Evolutionary conservation across 2,113 vertebrate genomes (phyloP), one percentile per base, ranked within the genome.

Genomic region (Ailurus styani): DNA sequence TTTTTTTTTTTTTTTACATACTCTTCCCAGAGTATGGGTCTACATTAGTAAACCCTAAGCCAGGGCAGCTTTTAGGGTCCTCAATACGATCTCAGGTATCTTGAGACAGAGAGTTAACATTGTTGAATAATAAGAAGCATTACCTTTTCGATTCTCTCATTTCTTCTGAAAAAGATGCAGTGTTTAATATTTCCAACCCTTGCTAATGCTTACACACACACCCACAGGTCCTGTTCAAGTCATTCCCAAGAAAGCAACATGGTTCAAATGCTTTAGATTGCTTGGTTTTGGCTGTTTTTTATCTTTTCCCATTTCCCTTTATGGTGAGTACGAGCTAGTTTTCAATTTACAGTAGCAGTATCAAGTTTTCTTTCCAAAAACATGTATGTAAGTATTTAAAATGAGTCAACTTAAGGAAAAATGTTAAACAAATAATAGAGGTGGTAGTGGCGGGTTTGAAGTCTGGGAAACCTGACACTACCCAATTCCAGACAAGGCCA

Each of bases 271-370:
- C 52, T 27, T 40, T 7, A 68, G 62, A 23, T 11, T 27, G 11
- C n/a, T 82, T 64, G 88, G 9, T 47, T 62, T 91, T 18, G 21
- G 40, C 37, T 55, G n/a, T 62, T 55, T 81, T 47, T 95, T 66
- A 83, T 89, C 68, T 90, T 83, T 70, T 29, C 91, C 50, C 87
- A 31, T 83, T 91, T 91, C 84, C 68, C 93, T 86, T 64, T 66
- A 52, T n/a, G 73, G 72, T 18, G 7, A 77, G 45, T 52, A 87
- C 90, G 13, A 37, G 9, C 81, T 73, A 14, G 20, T 87, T 98
- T 54, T 86, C 57, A 8, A 81, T 60, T 70, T 42, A 81, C 50
- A 79, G 42, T 62, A 40, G 37, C 29, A 12, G 34, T 83, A 90
- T n/a, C 57, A 83, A 68, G 25, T 91, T 72, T 95, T 91, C 86